Evolutionary conservation across 2,888 invertebrate species (phyloP).

Genomic region (Limnephilus rhombicus): DNA sequence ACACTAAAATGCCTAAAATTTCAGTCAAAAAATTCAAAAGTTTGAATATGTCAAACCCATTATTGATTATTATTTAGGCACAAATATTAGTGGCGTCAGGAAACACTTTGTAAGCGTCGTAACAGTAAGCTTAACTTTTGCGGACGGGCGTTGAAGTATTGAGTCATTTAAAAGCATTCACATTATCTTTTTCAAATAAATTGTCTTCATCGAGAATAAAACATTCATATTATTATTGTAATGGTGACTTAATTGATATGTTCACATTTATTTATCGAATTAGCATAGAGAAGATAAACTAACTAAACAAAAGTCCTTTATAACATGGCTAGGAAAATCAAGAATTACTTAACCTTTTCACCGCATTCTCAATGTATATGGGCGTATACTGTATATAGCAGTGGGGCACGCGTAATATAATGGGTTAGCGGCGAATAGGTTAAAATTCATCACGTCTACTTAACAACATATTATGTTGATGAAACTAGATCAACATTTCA

Average conservation of each 20-base stretch:
- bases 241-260: conserved; percentile 63
- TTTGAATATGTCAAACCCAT: conserved; percentile 66
- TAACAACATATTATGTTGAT: background rate
- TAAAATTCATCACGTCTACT: background rate
- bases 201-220: conserved; percentile 6
- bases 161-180: conserved; percentile 46
- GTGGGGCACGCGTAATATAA: background rate
- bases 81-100: conserved; percentile 60
- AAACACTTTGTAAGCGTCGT: conserved; percentile 60
- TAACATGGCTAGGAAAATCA: conserved; percentile 29
- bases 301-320: conserved; percentile 32
- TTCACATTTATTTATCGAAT: conserved; percentile 50
- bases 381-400: background rate
- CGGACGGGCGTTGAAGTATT: conserved; percentile 62
- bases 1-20: conserved; percentile 59
- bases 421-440: background rate
- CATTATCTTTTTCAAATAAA: conserved; percentile 31
- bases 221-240: conserved; percentile 41
- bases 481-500: background rate
- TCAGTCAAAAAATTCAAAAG: conserved; percentile 65
- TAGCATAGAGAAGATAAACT: conserved; percentile 49
- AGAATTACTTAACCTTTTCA: background rate
- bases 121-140: conserved; percentile 50
- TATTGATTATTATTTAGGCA: conserved; percentile 66
- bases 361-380: background rate